Base-by-base conservation (phyloP, 53 echinoderm and acorn worm species). In the Patiria pectinifera region DNA sequence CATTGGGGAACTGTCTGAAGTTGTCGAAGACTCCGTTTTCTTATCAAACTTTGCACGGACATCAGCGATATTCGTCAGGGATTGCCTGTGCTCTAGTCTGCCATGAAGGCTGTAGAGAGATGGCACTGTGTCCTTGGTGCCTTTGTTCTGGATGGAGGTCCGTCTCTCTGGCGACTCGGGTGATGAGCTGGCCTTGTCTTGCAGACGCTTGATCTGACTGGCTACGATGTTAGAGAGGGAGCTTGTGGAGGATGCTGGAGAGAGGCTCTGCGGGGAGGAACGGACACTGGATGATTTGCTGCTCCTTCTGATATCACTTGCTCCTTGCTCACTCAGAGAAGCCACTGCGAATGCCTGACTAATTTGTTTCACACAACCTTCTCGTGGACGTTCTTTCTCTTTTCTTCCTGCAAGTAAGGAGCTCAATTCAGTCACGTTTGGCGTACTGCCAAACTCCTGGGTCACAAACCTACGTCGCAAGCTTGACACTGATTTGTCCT, bases 231-330 rank as follows among this genome's bases (percentile, higher is more conserved):
- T 96, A 86, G 93, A 92, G 12, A 98, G 78, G 48, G 98, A 98
- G 35, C 95, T 95, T 87, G 86, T 93, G 11, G 98, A 98, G 48
- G 98, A 98, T n/a, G 98, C 95, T 59, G 98, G 98, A 15, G 98
- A 98, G 60, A 98, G 71, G 87, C 96, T 97, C 78, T 93, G 91
- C 4, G 98, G 98, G 21, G 98, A 94, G 18, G 96, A 93, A n/a
- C 88, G 95, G 24, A 92, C 88, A 13, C 96, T 96, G 49, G 94
- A 94, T 81, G 93, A 91, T 58, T 70, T 88, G 49, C 93, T 95
- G 47, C 93, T 89, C 35, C 94, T 89, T 58, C 94, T 87, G 24
- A 78, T 47, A 5, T 95, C 92, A 4, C 87, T 91, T 15, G 35
- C 61, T 47, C 86, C 87, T 22, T 91, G 78, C 53, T 87, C 84